These are phyloP conservation scores for Dufourea novaeangliae DNA, from an alignment of 1,140 invertebrate species.

Conservation along the genomic window DNA sequence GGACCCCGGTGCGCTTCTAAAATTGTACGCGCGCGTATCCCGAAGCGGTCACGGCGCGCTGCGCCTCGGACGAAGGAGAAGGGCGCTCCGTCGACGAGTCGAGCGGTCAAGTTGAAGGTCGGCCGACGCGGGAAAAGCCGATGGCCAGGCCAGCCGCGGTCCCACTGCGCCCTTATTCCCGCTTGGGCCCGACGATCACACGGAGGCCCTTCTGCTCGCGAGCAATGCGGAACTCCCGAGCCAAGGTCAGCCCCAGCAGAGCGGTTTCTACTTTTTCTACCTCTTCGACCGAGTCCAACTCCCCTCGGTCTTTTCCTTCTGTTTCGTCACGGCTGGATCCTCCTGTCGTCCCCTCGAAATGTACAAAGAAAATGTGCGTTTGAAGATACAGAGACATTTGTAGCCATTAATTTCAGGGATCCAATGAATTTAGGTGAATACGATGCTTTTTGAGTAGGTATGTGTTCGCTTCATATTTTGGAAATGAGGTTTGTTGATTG, in stretches of 20 bases:
- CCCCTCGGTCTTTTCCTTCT: conserved; percentile 5
- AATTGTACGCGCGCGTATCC: conserved; percentile 48
- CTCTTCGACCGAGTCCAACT: background rate
- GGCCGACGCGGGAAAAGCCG: conserved; percentile 12
- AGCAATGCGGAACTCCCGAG: conserved; percentile 63
- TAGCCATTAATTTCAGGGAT: no score
- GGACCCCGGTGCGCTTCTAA: conserved; percentile 61
- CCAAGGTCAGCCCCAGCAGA: conserved; percentile 55
- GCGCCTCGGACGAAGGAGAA: conserved; percentile 42
- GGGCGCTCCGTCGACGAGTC: conserved; percentile 47
- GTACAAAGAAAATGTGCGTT: no score
- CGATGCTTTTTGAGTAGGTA: no score
- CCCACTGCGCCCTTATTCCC: conserved; percentile 18
- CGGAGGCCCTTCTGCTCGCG: conserved; percentile 5
- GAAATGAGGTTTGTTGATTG: no score
- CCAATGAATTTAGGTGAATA: no score
- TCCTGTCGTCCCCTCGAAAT: no score
- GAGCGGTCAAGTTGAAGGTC: conserved; percentile 75
- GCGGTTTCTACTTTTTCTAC: background rate
- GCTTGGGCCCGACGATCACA: background rate
- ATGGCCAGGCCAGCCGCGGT: background rate
- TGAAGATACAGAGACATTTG: no score
- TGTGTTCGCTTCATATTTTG: no score
- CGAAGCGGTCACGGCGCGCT: conserved; percentile 21
- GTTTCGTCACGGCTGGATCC: background rate